A percentile compares a stretch with the other conserved stretches of the same genome.
Evolutionary conservation across 2,888 invertebrate species (phyloP).

Genomic region (Dryobota labecula): DNA sequence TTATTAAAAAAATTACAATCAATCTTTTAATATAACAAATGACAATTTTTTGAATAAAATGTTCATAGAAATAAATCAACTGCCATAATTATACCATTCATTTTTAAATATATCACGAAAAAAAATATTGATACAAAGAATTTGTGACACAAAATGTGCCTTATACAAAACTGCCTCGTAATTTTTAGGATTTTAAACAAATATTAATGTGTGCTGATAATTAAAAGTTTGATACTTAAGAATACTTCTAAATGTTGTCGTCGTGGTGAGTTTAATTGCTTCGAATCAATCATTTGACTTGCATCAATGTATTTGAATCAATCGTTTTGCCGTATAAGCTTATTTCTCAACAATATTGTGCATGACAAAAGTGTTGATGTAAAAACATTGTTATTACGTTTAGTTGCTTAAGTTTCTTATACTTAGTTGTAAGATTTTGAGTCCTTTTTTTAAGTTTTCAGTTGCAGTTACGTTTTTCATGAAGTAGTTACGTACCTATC

Average conservation of each 20-base stretch:
- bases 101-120: background rate
- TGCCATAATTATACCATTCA: background rate
- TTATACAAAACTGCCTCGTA: conserved; percentile 10
- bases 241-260: conserved; percentile 50
- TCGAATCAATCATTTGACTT: conserved; percentile 29
- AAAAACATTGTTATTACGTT: conserved; percentile 42
- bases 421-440: conserved; percentile 37
- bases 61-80: background rate
- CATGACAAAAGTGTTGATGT: conserved; percentile 49
- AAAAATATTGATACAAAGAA: background rate
- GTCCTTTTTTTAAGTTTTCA: conserved; percentile 51
- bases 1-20: background rate
- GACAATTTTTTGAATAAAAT: background rate
- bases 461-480: conserved; percentile 40
- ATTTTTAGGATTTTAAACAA: background rate
- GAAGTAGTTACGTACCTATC: conserved; percentile 8
- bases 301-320: conserved; percentile 34
- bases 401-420: conserved; percentile 52
- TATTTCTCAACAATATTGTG: conserved; percentile 38
- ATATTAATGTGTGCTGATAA: conserved; percentile 35
- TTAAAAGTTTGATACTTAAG: conserved; percentile 31
- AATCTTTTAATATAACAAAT: background rate
- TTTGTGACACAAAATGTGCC: conserved; percentile 31
- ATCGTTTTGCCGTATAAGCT: conserved; percentile 38
- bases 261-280: conserved; percentile 51